Evolutionary conservation across 1,140 invertebrate genomes (phyloP).

Genomic region (Littorina saxatilis): DNA sequence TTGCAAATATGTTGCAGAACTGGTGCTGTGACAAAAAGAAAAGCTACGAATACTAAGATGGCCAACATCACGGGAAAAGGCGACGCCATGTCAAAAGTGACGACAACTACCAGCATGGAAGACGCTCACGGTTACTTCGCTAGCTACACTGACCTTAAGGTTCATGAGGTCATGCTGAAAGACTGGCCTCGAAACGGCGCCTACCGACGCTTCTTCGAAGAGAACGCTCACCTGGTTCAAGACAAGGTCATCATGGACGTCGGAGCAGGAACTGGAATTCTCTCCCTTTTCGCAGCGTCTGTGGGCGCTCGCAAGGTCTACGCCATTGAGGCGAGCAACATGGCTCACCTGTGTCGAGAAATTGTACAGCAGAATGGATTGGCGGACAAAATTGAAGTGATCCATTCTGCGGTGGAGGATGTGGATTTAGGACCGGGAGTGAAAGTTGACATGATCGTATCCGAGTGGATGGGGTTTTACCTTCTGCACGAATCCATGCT

Average conservation of each 20-base stretch:
- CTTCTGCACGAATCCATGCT: slow-evolving; percentile 76
- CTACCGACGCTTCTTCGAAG: slow-evolving; percentile 66
- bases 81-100: not conserved
- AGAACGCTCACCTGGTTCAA: slow-evolving; percentile 57
- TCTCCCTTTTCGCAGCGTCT: slow-evolving; percentile 78
- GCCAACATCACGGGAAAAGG: not conserved
- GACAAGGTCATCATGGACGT: slow-evolving; percentile 70
- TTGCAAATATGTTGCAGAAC: no score
- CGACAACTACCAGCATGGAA: not conserved
- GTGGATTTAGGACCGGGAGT: slow-evolving; percentile 49
- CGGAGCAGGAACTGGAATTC: slow-evolving; percentile 72
- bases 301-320: slow-evolving; percentile 78
- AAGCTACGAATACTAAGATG: not conserved
- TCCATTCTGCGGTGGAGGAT: slow-evolving; percentile 70
- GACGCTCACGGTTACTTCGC: slow-evolving; percentile 54
- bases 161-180: slow-evolving; percentile 70
- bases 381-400: slow-evolving; percentile 69
- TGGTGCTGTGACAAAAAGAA: no score
- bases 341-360: slow-evolving; percentile 58
- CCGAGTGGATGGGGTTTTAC: slow-evolving; percentile 77
- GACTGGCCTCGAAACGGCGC: slow-evolving; percentile 65
- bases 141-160: slow-evolving; percentile 62
- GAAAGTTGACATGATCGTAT: slow-evolving; percentile 74
- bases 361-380: slow-evolving; percentile 69
- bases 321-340: slow-evolving; percentile 68